Percentiles rank a stretch among this genome's conserved stretches.
Evolutionary conservation across 1,140 invertebrate genomes (phyloP).

Genomic region (Macrosteles quadrilineatus): DNA sequence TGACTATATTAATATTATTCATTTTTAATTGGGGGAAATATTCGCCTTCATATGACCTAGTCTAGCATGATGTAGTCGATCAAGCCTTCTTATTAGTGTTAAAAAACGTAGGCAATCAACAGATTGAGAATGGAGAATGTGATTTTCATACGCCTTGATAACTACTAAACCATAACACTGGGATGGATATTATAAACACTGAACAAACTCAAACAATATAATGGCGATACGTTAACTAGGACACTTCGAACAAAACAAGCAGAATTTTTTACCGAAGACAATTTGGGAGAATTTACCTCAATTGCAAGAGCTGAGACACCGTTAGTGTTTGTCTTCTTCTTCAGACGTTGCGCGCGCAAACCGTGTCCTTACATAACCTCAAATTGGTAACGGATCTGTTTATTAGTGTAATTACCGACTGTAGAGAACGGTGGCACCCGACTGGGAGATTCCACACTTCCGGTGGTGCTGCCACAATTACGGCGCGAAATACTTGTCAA

Average conservation of each 20-base stretch:
- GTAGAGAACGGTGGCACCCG: not conserved
- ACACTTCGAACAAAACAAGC: not conserved
- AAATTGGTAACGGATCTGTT: conserved; percentile 14
- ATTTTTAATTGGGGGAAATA: no score
- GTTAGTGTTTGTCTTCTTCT: not conserved
- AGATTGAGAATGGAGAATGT: no score
- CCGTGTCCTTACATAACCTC: conserved; percentile 4
- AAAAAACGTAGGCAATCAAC: no score
- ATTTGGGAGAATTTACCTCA: not conserved
- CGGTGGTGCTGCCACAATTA: not conserved
- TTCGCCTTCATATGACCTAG: no score
- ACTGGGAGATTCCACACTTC: not conserved
- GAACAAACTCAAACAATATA: no score
- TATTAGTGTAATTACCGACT: not conserved
- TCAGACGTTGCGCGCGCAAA: not conserved
- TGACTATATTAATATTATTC: no score
- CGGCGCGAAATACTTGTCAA: not conserved
- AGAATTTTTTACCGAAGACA: not conserved
- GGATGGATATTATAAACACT: no score
- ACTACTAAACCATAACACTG: no score
- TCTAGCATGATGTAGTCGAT: no score
- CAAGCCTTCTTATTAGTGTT: no score
- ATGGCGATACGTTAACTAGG: not conserved
- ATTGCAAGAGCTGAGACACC: not conserved
- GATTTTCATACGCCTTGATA: no score